A percentile compares a stretch with the other conserved stretches of the same genome.
Conservation (phyloP, 2,888 invertebrate species). For the Micropterix aruncella region DNA sequence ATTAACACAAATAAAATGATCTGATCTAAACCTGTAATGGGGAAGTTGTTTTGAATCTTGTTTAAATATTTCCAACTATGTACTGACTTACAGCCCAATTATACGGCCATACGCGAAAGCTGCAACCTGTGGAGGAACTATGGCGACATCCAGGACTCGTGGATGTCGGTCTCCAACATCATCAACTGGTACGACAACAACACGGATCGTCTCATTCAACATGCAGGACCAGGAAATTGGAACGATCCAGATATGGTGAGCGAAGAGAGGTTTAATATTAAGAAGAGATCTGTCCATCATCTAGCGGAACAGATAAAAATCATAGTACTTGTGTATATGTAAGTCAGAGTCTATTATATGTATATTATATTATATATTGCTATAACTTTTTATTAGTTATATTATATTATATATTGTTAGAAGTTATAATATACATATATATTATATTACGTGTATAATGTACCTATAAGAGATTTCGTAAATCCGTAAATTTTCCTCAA, state of each 20-base stretch:
- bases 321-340: neutral
- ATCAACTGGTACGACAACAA: constrained; percentile 45
- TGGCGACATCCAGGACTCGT: constrained; percentile 50
- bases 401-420: neutral
- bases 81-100: constrained; percentile 40
- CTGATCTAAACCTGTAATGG: neutral
- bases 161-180: constrained; percentile 37
- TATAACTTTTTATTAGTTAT: neutral
- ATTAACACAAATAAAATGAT: neutral
- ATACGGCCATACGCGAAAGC: constrained; percentile 32
- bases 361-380: neutral
- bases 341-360: neutral
- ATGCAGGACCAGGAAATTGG: constrained; percentile 54
- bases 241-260: constrained; percentile 57
- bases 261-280: too few relatives aligned
- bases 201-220: constrained; percentile 40
- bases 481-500: neutral
- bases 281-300: too few relatives aligned
- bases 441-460: neutral
- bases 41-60: constrained; percentile 8
- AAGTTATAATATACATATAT: neutral
- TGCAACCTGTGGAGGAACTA: constrained; percentile 57
- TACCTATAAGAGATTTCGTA: too few relatives aligned
- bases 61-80: constrained; percentile 3
- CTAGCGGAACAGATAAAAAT: neutral